Base-by-base conservation (phyloP, 2,113 vertebrate genomes). In the Rhinolophus ferrumequinum region DNA sequence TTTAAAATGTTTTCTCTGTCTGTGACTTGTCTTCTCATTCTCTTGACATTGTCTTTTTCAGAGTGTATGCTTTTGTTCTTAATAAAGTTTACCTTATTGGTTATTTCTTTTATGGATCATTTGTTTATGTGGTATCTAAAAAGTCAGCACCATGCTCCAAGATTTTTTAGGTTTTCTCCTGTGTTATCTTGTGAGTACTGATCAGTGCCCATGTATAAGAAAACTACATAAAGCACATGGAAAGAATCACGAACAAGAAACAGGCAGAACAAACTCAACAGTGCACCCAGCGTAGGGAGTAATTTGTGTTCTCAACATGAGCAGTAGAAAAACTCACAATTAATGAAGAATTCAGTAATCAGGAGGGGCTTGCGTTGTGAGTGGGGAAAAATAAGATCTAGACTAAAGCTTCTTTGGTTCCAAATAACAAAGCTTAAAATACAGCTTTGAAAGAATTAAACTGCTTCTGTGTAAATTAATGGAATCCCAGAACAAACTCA, bases 231-330 rank as follows among this genome's bases (percentile, higher is more conserved):
- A 56, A 44, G 6, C 1, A 22, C 12, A 66, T 8, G 54, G 47
- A 38, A 79, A 85, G 3, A 64, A 79, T 41, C 18, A n/a, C 13
- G 35, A 79, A 72, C 69, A 84, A n/a, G 5, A 30, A 88, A 64
- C 10, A 44, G 26, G 8, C 19, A 44, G n/a, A 85, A 52, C 44
- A 52, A 82, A 60, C 14, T 60, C 33, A 76, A 67, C 8, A 62
- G n/a, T 7, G 18, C n/a, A 22, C 18, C n/a, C 4, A 24, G 1
- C 7, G 15, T 2, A 35, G 33, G 15, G 7, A 72, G 6, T 56
- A 66, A 72, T 93, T 22, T 12, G 2, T 56, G 15, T 33, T 16
- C 0, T 41, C 16, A 64, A 66, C 1, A 19, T 13, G 2, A 66
- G 79, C 12, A 1, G 11, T 38, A 12, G 13, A 66, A 90, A 84